Evolutionary conservation across 2,113 vertebrate species (phyloP).

Genomic region (Paratilapia polleni): DNA sequence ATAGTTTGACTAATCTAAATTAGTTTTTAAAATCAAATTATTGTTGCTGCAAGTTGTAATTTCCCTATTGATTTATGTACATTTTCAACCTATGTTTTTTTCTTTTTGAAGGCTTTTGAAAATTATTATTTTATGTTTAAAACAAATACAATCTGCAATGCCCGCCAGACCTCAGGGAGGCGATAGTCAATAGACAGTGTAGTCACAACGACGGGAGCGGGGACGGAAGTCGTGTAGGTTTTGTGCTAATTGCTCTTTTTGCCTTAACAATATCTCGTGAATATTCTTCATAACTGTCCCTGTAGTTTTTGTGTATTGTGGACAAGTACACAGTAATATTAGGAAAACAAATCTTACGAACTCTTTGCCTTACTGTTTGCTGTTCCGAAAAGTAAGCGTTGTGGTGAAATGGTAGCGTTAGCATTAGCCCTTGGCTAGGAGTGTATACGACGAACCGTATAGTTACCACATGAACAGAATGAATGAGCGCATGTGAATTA

Average conservation of each 20-base stretch:
- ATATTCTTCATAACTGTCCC: background rate
- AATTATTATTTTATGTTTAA: too few relatives aligned
- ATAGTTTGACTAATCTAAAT: background rate
- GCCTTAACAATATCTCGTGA: constrained; percentile 19
- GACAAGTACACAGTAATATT: background rate
- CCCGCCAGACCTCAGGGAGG: constrained; percentile 36
- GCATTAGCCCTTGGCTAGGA: constrained; percentile 35
- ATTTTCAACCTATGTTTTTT: too few relatives aligned
- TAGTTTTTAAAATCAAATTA: too few relatives aligned
- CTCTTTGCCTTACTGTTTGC: background rate
- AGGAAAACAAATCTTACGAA: background rate
- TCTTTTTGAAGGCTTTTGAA: too few relatives aligned
- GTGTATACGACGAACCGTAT: background rate
- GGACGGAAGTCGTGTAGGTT: constrained; percentile 4
- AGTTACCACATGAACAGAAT: background rate
- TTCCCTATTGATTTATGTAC: too few relatives aligned
- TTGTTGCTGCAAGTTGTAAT: too few relatives aligned
- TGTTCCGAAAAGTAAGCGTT: background rate
- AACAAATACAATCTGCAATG: background rate
- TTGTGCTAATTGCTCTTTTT: background rate
- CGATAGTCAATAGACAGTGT: background rate
- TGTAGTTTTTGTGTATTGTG: background rate
- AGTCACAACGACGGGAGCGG: background rate
- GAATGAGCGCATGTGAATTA: background rate
- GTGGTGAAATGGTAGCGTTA: constrained; percentile 1